Conservation (phyloP, 64 coral and sea anemone genomes). For the Pocillopora damicornis region DNA sequence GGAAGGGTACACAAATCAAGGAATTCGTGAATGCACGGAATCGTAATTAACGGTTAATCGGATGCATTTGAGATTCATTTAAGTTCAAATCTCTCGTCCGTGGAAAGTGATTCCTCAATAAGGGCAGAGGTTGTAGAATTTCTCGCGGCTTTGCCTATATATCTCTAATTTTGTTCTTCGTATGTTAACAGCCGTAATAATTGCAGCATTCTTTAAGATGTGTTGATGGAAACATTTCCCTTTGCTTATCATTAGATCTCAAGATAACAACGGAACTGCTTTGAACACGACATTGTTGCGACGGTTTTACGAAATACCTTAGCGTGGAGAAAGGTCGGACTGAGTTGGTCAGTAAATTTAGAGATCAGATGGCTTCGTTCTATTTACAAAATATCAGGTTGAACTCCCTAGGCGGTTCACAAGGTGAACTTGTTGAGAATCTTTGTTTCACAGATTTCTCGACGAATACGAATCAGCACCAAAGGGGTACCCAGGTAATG, state of each 20-base stretch:
- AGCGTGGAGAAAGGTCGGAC: neutral
- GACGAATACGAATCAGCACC: neutral
- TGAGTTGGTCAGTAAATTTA: neutral
- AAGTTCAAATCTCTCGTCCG: neutral
- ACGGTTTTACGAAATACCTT: neutral
- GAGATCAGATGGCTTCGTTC: neutral
- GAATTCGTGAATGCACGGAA: neutral
- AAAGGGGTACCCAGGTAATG: neutral
- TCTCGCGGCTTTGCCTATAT: neutral
- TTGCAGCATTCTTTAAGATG: conserved; percentile 14
- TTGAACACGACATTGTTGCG: neutral
- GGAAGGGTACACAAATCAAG: neutral
- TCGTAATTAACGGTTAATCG: conserved; percentile 1
- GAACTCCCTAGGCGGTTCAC: neutral
- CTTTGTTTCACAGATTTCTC: neutral
- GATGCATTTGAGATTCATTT: conserved; percentile 16
- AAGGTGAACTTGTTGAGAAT: neutral
- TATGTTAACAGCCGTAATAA: conserved; percentile 13
- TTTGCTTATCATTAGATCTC: conserved; percentile 28
- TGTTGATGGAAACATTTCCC: conserved; percentile 12
- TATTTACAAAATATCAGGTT: neutral
- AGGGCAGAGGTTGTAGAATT: conserved; percentile 19
- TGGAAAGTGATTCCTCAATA: neutral
- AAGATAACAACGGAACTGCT: conserved; percentile 17
- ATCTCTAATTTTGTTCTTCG: conserved; percentile 22